Evolutionary conservation across 1,140 invertebrate genomes (phyloP).

Genomic region (Platyscapa corneri): DNA sequence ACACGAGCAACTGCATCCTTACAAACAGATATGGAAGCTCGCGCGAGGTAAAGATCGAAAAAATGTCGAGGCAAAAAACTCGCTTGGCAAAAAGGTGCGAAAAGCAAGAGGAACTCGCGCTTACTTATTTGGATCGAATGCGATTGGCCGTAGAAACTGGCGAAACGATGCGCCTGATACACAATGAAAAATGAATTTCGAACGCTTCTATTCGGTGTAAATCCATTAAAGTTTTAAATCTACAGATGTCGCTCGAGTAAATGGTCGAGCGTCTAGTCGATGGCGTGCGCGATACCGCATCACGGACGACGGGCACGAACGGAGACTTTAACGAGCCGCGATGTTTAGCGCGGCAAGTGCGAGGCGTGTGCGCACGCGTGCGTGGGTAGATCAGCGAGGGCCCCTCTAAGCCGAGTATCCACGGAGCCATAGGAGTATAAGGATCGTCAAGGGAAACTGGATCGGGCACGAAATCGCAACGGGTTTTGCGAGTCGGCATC

Average conservation of each 20-base stretch:
- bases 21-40: no score
- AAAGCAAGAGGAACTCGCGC: background rate
- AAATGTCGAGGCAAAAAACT: no score
- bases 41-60: no score
- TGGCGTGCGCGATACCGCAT: slow-evolving; percentile 1
- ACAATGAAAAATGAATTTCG: background rate
- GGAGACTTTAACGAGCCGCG: background rate
- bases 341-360: slow-evolving; percentile 31
- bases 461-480: slow-evolving; percentile 42
- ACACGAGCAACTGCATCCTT: no score
- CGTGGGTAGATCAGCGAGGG: slow-evolving; percentile 4
- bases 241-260: background rate
- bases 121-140: background rate
- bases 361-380: background rate
- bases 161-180: background rate
- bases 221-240: slow-evolving; percentile 26
- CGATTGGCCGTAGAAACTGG: background rate
- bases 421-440: background rate
- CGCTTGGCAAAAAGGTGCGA: no score
- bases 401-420: background rate
- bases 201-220: background rate
- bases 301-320: background rate
- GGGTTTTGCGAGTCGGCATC: background rate
- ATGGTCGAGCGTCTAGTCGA: slow-evolving; percentile 8
- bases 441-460: slow-evolving; percentile 38